phyloP scores from a whole-genome alignment of 1,140 invertebrate species.

The Cataglyphis hispanica region DNA sequence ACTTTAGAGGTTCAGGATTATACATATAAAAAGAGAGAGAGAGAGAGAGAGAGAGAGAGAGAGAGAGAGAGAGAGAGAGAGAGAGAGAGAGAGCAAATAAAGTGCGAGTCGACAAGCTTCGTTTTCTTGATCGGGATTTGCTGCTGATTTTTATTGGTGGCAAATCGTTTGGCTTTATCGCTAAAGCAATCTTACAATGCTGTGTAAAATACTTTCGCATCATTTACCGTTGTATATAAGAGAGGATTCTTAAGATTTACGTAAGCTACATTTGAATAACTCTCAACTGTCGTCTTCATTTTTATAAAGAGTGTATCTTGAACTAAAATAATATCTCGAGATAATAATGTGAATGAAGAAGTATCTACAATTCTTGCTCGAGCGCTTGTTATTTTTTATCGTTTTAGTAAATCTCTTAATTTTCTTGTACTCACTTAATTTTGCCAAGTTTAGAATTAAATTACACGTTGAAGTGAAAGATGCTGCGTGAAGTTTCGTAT shows the following conservation, averaged over 20 bases:
- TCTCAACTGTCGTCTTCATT: neutral
- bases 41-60: no score
- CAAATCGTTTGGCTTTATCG: neutral
- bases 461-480: neutral
- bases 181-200: neutral
- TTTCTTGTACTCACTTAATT: neutral
- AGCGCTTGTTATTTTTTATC: neutral
- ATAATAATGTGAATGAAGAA: neutral
- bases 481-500: neutral
- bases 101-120: conserved; percentile 39
- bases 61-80: neutral
- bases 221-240: neutral
- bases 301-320: neutral
- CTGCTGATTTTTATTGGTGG: conserved; percentile 13
- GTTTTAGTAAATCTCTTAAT: neutral
- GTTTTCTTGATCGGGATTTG: conserved; percentile 16
- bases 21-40: no score
- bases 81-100: conserved; percentile 1
- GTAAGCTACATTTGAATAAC: neutral
- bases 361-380: no score
- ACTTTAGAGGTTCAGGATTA: conserved; percentile 8
- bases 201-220: conserved; percentile 1
- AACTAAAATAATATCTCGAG: neutral
- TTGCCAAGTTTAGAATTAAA: neutral
- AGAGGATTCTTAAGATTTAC: neutral